A percentile compares a stretch with the other conserved stretches of the same genome.
Evolutionary conservation across 2,113 vertebrate genomes (phyloP).

Genomic region (Narcine bancroftii): DNA sequence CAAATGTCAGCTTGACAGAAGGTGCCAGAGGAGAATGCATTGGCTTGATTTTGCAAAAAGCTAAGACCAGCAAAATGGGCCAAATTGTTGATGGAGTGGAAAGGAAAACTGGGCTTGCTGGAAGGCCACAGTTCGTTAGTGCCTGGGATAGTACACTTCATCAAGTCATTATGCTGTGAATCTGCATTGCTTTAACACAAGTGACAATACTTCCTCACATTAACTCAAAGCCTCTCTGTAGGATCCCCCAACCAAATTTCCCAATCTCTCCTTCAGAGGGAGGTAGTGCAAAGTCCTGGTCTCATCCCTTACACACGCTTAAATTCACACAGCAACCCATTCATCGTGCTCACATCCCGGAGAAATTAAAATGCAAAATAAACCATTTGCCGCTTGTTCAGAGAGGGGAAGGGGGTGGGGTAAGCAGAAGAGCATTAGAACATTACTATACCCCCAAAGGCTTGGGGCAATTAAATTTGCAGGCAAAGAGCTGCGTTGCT

Average conservation of each 20-base stretch:
- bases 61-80: neutral
- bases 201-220: neutral
- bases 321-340: neutral
- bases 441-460: conserved; percentile 38
- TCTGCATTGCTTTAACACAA: neutral
- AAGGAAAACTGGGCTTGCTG: neutral
- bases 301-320: neutral
- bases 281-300: neutral
- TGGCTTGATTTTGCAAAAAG: neutral
- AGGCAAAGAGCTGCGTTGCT: conserved; percentile 25
- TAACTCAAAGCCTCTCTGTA: neutral
- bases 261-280: neutral
- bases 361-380: conserved; percentile 8
- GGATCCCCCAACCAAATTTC: neutral
- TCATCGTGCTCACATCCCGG: neutral
- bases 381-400: neutral
- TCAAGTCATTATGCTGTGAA: neutral
- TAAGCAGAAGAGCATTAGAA: neutral
- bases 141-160: neutral
- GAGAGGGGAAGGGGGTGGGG: neutral
- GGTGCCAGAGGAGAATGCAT: neutral
- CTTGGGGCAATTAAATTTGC: conserved; percentile 33
- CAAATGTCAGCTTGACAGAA: neutral
- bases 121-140: neutral
- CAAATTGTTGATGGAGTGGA: neutral